Percentiles rank a stretch among this genome's conserved stretches.
Conservation (phyloP, 2,797 vertebrate species). For the Cyprinella venusta region DNA sequence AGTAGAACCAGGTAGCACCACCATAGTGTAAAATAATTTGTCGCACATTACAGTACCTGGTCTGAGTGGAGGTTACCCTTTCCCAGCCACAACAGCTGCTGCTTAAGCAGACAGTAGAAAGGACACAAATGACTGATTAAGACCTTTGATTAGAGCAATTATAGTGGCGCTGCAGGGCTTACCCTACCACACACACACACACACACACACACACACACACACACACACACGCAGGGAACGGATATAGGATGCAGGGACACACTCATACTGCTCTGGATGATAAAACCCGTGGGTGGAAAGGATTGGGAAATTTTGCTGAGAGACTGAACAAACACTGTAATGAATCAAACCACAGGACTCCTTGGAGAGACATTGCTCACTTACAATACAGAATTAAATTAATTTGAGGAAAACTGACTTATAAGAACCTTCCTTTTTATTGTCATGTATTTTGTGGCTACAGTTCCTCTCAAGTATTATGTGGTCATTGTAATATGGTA, state of each 20-base stretch:
- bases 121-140: constrained; percentile 63
- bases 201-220: too few species aligned
- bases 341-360: constrained; percentile 35
- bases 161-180: constrained; percentile 52
- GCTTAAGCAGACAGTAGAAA: constrained; percentile 44
- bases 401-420: constrained; percentile 5
- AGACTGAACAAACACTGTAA: constrained; percentile 27
- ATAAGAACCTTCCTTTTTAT: background rate
- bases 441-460: background rate
- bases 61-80: constrained; percentile 33
- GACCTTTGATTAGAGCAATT: constrained; percentile 62
- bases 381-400: constrained; percentile 9
- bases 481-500: constrained; percentile 8
- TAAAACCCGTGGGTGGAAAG: constrained; percentile 9
- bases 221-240: background rate
- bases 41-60: background rate
- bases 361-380: constrained; percentile 16
- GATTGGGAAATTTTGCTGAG: constrained; percentile 3
- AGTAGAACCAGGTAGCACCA: background rate
- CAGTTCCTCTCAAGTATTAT: background rate
- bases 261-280: constrained; percentile 19
- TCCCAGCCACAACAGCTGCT: constrained; percentile 52
- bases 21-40: constrained; percentile 2
- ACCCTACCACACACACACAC: constrained; percentile 6
- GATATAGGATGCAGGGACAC: constrained; percentile 25